Conservation (phyloP, 2,888 invertebrate genomes). For the Dicranocentrus wangi region DNA sequence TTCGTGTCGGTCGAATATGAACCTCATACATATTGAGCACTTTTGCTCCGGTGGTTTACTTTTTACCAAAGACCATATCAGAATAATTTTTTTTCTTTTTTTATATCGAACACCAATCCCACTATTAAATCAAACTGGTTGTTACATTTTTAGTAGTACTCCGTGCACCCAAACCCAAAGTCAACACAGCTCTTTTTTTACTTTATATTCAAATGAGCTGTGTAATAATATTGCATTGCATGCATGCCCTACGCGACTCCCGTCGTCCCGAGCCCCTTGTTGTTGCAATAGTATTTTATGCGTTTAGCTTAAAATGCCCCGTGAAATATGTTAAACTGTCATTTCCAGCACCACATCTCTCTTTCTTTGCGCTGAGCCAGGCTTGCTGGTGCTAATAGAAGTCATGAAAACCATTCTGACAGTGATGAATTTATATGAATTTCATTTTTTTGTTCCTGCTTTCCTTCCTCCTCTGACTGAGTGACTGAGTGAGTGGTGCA, state of each 20-base stretch:
- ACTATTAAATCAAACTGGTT: slow-evolving; percentile 45
- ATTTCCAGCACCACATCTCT: slow-evolving; percentile 55
- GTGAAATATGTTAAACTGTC: slow-evolving; percentile 57
- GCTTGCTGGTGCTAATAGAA: slow-evolving; percentile 52
- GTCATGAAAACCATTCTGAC: slow-evolving; percentile 55
- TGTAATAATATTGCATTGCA: too few species aligned
- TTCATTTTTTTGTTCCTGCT: slow-evolving; percentile 32
- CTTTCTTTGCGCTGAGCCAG: slow-evolving; percentile 14
- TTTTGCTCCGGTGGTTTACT: slow-evolving; percentile 34
- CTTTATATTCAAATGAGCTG: too few species aligned
- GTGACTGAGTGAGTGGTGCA: too few species aligned
- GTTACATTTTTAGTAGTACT: slow-evolving; percentile 18
- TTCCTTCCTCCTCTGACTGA: not conserved
- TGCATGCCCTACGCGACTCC: too few species aligned
- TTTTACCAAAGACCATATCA: too few species aligned
- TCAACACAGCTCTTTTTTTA: too few species aligned
- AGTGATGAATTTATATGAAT: slow-evolving; percentile 60
- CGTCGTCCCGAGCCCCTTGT: too few species aligned
- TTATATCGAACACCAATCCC: slow-evolving; percentile 19
- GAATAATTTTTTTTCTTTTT: too few species aligned
- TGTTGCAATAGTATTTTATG: too few species aligned
- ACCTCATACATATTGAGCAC: not conserved
- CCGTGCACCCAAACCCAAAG: not conserved
- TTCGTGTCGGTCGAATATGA: not conserved
- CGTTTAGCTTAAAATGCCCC: slow-evolving; percentile 41